A percentile compares a stretch with the other conserved stretches of the same genome.
phyloP scores from a whole-genome alignment of 2,113 vertebrate species.

The Antennarius striatus region DNA sequence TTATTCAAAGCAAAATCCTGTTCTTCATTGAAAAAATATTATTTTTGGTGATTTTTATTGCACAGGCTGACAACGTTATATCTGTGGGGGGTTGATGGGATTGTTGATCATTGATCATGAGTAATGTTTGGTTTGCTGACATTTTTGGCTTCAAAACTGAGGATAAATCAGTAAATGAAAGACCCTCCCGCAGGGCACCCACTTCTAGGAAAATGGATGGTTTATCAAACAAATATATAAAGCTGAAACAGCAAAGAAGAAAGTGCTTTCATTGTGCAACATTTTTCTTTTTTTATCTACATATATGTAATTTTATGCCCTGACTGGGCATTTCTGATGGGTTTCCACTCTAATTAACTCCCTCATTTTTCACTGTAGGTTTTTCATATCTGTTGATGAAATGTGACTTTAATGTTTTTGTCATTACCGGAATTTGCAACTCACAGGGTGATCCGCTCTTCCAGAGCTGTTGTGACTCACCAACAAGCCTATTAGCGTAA shows the following conservation, averaged over 20 bases:
- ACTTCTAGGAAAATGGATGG: constrained; percentile 8
- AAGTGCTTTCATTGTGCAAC: too few relatives aligned
- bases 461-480: constrained; percentile 31
- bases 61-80: constrained; percentile 12
- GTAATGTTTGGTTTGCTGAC: constrained; percentile 5
- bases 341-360: constrained; percentile 47
- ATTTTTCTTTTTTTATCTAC: too few relatives aligned
- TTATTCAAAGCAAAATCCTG: constrained; percentile 12
- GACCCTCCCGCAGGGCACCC: neutral
- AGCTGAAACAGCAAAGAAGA: constrained; percentile 20
- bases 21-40: constrained; percentile 5
- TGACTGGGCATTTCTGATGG: constrained; percentile 36
- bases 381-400: constrained; percentile 39
- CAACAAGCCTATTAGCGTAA: constrained; percentile 43
- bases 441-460: constrained; percentile 42
- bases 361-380: constrained; percentile 29
- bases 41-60: constrained; percentile 12
- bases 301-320: constrained; percentile 16
- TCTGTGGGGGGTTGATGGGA: constrained; percentile 17
- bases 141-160: neutral
- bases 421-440: constrained; percentile 40
- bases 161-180: neutral
- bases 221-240: constrained; percentile 20
- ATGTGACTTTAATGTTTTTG: constrained; percentile 46
- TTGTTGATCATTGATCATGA: constrained; percentile 27